Conservation (phyloP, 2,113 vertebrate genomes). For the Mola mola region DNA sequence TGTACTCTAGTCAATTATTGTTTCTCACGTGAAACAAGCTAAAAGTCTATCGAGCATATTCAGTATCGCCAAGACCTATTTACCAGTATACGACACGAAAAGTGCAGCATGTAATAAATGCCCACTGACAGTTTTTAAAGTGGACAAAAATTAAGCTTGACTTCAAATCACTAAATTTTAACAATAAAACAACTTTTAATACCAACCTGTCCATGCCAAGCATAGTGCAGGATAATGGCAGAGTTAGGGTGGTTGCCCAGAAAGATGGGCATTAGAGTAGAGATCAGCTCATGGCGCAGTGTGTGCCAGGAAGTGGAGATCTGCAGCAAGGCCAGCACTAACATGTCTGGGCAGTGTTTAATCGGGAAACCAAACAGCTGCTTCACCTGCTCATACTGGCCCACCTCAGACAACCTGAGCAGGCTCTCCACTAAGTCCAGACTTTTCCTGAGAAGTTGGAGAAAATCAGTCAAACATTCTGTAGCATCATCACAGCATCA, state of each 20-base stretch:
- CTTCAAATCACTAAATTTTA: background rate
- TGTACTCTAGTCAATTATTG: too few relatives aligned
- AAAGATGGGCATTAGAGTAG: conserved; percentile 98
- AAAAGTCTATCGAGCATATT: too few relatives aligned
- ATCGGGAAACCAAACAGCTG: conserved; percentile 98
- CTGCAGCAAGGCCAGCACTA: conserved; percentile 95
- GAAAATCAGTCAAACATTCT: background rate
- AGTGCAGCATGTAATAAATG: background rate
- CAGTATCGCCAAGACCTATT: too few relatives aligned
- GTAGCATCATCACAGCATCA: background rate
- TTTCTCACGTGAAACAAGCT: too few relatives aligned
- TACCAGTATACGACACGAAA: too few relatives aligned
- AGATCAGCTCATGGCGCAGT: conserved; percentile 97
- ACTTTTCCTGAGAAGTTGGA: conserved; percentile 88
- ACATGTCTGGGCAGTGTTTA: conserved; percentile 99
- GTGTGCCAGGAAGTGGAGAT: conserved; percentile 99
- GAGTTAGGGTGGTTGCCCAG: conserved; percentile 99
- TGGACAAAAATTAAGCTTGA: background rate
- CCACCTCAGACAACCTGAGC: conserved; percentile 93
- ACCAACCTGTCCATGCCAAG: conserved; percentile 97
- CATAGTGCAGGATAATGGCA: conserved; percentile 99
- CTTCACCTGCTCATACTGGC: conserved; percentile 98
- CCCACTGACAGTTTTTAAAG: background rate
- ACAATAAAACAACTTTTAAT: background rate
- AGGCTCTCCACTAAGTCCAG: conserved; percentile 98